Evolutionary conservation across 2,113 vertebrate genomes (phyloP).

Genomic region (Odontesthes bonariensis): DNA sequence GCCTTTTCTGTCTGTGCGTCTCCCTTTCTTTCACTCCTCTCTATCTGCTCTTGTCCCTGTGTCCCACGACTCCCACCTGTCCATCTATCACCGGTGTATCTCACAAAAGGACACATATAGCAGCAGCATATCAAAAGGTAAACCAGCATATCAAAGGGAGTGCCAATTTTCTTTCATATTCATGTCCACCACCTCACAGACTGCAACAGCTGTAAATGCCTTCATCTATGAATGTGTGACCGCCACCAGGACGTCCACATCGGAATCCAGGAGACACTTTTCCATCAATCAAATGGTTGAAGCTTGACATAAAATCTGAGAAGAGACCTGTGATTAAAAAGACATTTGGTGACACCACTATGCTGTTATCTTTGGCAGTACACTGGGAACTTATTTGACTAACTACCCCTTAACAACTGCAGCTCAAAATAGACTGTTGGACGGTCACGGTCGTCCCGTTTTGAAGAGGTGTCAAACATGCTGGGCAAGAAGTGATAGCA

Average conservation of each 20-base stretch:
- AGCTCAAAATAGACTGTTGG: constrained; percentile 69
- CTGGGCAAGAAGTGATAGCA: constrained; percentile 53
- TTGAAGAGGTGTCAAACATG: constrained; percentile 74
- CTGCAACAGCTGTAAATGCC: constrained; percentile 38
- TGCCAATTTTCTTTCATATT: constrained; percentile 26
- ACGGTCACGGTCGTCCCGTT: constrained; percentile 65
- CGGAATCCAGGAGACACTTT: constrained; percentile 15
- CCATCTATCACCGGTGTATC: constrained; percentile 31
- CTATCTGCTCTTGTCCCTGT: constrained; percentile 25
- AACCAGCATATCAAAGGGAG: neutral
- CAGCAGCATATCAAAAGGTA: constrained; percentile 1
- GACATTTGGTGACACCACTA: constrained; percentile 59
- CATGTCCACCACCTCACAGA: neutral
- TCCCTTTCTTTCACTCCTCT: constrained; percentile 31
- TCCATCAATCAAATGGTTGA: constrained; percentile 40
- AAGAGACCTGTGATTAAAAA: constrained; percentile 43
- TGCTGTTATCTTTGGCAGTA: constrained; percentile 76
- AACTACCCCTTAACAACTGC: constrained; percentile 74
- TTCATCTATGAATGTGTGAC: constrained; percentile 5
- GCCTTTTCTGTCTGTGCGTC: constrained; percentile 10
- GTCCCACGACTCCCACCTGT: constrained; percentile 36
- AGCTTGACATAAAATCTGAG: constrained; percentile 53
- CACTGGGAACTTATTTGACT: constrained; percentile 72
- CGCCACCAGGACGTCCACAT: neutral
- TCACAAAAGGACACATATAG: constrained; percentile 14